A percentile compares a stretch with the other conserved stretches of the same genome.
These are phyloP conservation scores for Drosophila diplacantha DNA, from an alignment of 2,888 invertebrate genomes.

Conservation along the genomic window DNA sequence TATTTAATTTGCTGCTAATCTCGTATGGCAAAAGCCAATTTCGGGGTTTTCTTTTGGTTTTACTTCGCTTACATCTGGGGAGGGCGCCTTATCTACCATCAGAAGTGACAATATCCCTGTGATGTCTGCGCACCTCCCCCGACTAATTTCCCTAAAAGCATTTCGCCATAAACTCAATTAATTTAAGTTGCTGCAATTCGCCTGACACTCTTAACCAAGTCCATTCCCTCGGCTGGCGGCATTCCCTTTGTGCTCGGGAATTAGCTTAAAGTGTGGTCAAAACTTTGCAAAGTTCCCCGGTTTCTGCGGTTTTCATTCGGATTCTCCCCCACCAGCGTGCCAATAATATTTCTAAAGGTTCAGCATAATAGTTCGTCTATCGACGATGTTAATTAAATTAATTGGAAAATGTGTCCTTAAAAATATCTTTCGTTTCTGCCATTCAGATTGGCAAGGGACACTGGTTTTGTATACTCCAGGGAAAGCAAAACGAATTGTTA, in stretches of 20 bases:
- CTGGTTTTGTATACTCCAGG: not conserved
- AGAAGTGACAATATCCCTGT: constrained; percentile 64
- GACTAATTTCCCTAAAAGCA: constrained; percentile 70
- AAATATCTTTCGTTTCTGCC: not conserved
- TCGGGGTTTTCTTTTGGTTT: constrained; percentile 35
- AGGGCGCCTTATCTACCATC: constrained; percentile 54
- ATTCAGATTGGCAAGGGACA: not conserved
- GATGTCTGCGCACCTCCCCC: constrained; percentile 40
- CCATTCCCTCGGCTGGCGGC: constrained; percentile 3
- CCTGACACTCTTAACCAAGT: constrained; percentile 50
- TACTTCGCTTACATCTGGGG: constrained; percentile 28
- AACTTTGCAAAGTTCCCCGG: constrained; percentile 17
- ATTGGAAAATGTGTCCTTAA: constrained; percentile 19
- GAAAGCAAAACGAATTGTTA: not conserved
- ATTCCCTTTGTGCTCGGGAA: constrained; percentile 29
- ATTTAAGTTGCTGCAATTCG: constrained; percentile 66
- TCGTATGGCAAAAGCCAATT: constrained; percentile 59
- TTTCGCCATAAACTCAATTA: constrained; percentile 71
- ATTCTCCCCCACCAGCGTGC: not conserved
- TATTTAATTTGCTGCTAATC: constrained; percentile 73
- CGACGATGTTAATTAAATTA: constrained; percentile 18
- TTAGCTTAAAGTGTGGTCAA: constrained; percentile 58
- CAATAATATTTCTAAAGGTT: constrained; percentile 18
- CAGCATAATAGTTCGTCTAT: constrained; percentile 16
- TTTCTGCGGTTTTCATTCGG: constrained; percentile 27